Base-by-base conservation (phyloP, 2,113 vertebrate species). In the Trichomycterus rosablanca region DNA sequence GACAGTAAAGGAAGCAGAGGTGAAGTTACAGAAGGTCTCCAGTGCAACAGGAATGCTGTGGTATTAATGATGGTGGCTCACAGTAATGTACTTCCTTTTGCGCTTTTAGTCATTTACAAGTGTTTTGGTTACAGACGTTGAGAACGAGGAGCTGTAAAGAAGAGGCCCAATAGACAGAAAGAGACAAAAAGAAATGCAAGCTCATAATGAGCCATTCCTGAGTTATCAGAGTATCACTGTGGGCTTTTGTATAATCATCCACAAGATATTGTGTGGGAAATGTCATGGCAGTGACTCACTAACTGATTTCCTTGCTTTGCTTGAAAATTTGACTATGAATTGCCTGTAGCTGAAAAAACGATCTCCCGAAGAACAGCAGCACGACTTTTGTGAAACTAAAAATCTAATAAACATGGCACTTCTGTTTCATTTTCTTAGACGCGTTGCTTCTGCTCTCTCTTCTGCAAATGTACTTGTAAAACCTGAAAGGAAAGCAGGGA, bases 241-340 rank as follows among this genome's bases (percentile, higher is more conserved):
- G 4, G 19, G 3, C 28, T 63, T 63, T 15, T 54, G 23, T 37
- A 11, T 40, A 14, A 14, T 56, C 22, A 18, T 35, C 30, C 22
- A 39, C 3, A 35, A 26, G 10, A 1, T 1, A 51, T 51, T 18
- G 52, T 19, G 15, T 28, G 46, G 9, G 16, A 52, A 51, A 15
- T 15, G 23, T 42, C 46, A 43, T 4, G 48, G 43, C 48, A 26
- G 7, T 46, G 51, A 64, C 51, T 64, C 42, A 45, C 9, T 14
- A 3, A 15, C n/a, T 34, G 11, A 54, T 15, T 63, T 63, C 61
- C 61, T 54, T 40, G 45, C 30, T 24, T 4, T 19, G 5, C 24
- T 19, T 3, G 1, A 18, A 52, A 11, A 24, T 15, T 8, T 14
- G 1, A 1, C 19, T n/a, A n/a, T n/a, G n/a, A n/a, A n/a, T n/a